A percentile compares a stretch with the other conserved stretches of the same genome.
Conservation (phyloP, 2,888 invertebrate genomes). For the Eristalis intricaria region DNA sequence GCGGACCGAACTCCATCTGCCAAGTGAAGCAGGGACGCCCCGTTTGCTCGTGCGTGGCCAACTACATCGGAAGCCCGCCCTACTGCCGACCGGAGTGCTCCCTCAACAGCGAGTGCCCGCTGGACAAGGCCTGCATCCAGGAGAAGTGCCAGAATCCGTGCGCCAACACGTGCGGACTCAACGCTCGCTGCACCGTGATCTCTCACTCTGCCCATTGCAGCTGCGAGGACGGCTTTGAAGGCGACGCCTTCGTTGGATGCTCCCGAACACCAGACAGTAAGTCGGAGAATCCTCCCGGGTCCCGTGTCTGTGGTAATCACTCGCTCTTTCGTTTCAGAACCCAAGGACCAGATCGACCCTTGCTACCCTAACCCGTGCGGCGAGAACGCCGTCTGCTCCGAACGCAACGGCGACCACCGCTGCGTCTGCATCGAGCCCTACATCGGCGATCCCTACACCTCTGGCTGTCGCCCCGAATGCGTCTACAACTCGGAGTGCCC, state of each 20-base stretch:
- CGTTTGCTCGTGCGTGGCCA: constrained; percentile 90
- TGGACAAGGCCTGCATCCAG: constrained; percentile 89
- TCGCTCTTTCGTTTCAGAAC: constrained; percentile 70
- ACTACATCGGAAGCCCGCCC: constrained; percentile 91
- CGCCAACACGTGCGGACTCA: constrained; percentile 88
- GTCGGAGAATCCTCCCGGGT: constrained; percentile 36
- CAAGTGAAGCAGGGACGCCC: constrained; percentile 89
- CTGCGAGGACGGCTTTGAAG: constrained; percentile 89
- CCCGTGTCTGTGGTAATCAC: too few species aligned
- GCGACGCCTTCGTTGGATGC: constrained; percentile 93
- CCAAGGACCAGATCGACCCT: constrained; percentile 81
- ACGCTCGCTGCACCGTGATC: constrained; percentile 90
- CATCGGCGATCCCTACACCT: constrained; percentile 92
- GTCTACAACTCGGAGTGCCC: constrained; percentile 91
- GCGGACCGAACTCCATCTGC: constrained; percentile 92
- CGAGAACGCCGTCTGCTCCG: constrained; percentile 90
- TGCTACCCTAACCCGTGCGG: constrained; percentile 93
- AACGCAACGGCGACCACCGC: constrained; percentile 86
- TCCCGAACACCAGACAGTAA: constrained; percentile 83
- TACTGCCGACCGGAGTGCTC: constrained; percentile 92
- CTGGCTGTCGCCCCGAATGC: constrained; percentile 93
- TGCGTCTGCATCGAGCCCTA: constrained; percentile 95
- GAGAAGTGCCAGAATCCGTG: constrained; percentile 93
- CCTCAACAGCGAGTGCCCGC: constrained; percentile 90
- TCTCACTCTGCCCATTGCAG: constrained; percentile 92